Conservation (phyloP, 2,888 invertebrate species). For the Agelastica alni region DNA sequence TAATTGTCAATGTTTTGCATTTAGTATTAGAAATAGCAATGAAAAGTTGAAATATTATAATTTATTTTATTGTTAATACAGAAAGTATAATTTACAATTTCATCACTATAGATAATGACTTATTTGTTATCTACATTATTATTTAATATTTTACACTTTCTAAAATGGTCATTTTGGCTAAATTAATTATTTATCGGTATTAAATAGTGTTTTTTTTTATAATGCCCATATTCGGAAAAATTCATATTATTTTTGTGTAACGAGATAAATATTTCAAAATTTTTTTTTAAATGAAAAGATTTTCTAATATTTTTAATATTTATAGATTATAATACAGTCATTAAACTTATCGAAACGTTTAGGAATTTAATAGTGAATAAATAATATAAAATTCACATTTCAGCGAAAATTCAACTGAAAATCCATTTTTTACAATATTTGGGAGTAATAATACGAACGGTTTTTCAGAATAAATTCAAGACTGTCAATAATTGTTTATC, state of each 20-base stretch:
- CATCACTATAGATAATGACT: slow-evolving; percentile 28
- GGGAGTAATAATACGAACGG: too few relatives aligned
- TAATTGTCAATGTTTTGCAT: too few relatives aligned
- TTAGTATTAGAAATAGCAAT: too few relatives aligned
- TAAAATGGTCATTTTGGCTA: slow-evolving; percentile 43
- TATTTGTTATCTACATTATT: slow-evolving; percentile 36
- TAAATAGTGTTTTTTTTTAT: slow-evolving; percentile 30
- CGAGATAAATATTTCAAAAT: slow-evolving; percentile 1
- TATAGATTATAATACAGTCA: background rate
- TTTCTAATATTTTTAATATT: background rate
- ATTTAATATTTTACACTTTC: slow-evolving; percentile 37
- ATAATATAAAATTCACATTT: too few relatives aligned
- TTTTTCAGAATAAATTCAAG: too few relatives aligned
- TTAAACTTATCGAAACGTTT: background rate
- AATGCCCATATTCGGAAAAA: background rate
- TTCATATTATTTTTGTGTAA: slow-evolving; percentile 1
- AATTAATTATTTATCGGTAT: slow-evolving; percentile 31
- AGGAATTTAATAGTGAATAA: background rate
- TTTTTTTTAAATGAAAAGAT: background rate
- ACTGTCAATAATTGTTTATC: too few relatives aligned
- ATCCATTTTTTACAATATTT: too few relatives aligned
- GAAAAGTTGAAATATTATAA: slow-evolving; percentile 2
- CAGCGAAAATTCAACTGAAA: too few relatives aligned
- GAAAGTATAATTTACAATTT: slow-evolving; percentile 31
- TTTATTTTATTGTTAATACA: slow-evolving; percentile 6